A percentile compares a stretch with the other conserved stretches of the same genome.
These are phyloP conservation scores for Pheosia gnoma DNA, from an alignment of 2,888 invertebrate species.

Conservation along the genomic window DNA sequence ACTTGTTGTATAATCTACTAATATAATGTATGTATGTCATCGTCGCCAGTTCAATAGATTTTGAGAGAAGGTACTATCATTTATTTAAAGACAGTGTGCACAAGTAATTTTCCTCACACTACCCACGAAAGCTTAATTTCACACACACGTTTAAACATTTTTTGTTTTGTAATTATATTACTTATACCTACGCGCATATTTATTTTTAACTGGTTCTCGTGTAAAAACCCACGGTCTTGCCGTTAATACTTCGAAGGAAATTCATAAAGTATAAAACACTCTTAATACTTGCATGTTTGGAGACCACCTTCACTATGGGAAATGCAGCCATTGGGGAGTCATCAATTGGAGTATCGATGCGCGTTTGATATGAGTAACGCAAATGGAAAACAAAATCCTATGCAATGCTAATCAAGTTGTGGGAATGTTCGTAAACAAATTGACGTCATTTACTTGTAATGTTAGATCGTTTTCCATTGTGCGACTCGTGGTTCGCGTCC, in stretches of 20 bases:
- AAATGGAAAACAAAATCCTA: background rate
- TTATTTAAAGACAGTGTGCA: no score
- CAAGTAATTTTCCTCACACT: no score
- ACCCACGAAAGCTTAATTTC: no score
- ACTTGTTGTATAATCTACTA: no score
- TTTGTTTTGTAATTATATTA: background rate
- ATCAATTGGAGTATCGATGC: background rate
- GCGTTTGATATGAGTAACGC: background rate
- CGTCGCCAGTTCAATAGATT: no score
- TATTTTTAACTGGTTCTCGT: constrained; percentile 34
- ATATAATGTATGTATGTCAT: no score
- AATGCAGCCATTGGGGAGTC: no score
- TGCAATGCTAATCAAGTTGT: constrained; percentile 17
- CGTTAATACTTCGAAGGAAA: background rate
- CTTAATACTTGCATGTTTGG: constrained; percentile 5
- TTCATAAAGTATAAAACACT: background rate
- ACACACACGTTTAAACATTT: background rate
- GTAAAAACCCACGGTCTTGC: constrained; percentile 42
- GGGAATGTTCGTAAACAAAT: constrained; percentile 9
- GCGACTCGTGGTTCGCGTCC: constrained; percentile 8
- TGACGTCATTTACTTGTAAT: constrained; percentile 20
- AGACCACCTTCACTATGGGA: no score
- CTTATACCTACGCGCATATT: constrained; percentile 26
- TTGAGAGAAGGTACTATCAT: no score
- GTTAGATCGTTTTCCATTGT: background rate